phyloP scores from a whole-genome alignment of 1,140 invertebrate species.

The Sinonovacula constricta region DNA sequence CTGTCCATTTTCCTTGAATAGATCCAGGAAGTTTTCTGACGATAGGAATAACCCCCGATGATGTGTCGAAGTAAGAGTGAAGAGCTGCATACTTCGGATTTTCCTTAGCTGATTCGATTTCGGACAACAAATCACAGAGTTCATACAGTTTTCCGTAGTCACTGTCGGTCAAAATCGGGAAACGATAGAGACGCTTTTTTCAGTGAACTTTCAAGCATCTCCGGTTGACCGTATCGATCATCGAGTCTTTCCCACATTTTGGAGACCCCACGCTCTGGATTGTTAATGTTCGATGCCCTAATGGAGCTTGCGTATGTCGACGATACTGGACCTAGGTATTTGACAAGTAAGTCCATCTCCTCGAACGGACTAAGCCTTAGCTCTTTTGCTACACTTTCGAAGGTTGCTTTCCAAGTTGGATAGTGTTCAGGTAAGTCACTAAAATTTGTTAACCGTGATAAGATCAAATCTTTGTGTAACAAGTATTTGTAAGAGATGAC shows the following conservation, averaged over 20 bases:
- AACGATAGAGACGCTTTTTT: conserved; percentile 1
- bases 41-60: no score
- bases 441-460: conserved; percentile 12
- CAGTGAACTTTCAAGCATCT: conserved; percentile 4
- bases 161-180: conserved; percentile 3
- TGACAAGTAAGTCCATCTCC: conserved; percentile 15
- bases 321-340: conserved; percentile 7
- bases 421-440: background rate
- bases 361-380: background rate
- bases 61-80: conserved; percentile 18
- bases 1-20: background rate
- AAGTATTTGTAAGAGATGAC: conserved; percentile 7
- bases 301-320: background rate
- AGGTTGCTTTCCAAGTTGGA: conserved; percentile 10
- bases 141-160: conserved; percentile 11
- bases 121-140: background rate
- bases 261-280: no score
- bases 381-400: conserved; percentile 1
- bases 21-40: background rate
- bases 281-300: no score
- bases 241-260: conserved; percentile 24
- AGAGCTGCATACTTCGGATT: conserved; percentile 16
- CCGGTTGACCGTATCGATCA: no score
- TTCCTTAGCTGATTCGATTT: background rate
- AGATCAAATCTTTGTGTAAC: conserved; percentile 14